Evolutionary conservation across 2,113 vertebrate species (phyloP), one percentile per base, ranked within the genome.

Genomic region (Zosterops hypoxanthus): DNA sequence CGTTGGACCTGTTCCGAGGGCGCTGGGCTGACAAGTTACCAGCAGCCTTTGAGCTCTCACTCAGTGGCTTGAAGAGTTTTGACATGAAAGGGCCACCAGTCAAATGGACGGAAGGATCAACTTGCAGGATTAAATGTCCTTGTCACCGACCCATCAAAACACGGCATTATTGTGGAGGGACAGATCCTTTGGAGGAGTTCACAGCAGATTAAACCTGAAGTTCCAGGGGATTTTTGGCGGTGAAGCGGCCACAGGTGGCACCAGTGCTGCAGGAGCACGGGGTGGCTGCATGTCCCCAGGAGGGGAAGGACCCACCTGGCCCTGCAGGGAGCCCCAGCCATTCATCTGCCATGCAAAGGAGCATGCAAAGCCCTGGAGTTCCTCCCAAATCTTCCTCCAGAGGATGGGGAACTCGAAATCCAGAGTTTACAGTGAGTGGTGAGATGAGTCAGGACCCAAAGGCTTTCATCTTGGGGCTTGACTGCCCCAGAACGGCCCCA

Each of bases 41-140:
- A 56, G 80, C 90, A 70, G 71, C 4, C 2, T 80, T 42, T 36
- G 76, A 96, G 91, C 66, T 88, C 53, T 82, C 66, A 20, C 82
- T 90, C 47, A 2, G 68, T 53, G 85, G 4, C 85, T 88, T 0
- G 1, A 64, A 56, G 85, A 68, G 61, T 90, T 92, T 75, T 92
- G 82, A 94, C 88, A 71, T 75, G 90, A 88, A 94, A 96, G 68
- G 79, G 90, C 84, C 79, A 68, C 85, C 85, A 86, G 95, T 81
- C 90, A 94, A 86, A 86, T 0, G 28, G 73, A 55, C 0, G 10
- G 88, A 87, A 92, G 85, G 87, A 93, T 95, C 90, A 55, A 85
- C 66, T 50, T 6, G 49, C 77, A 72, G 91, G 84, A 96, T 95
- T 94, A 96, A 92, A 95, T 23, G 80, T 81, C 90, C 93, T 92